phyloP scores from a whole-genome alignment of 2,113 vertebrate genomes.

The Lepus europaeus region DNA sequence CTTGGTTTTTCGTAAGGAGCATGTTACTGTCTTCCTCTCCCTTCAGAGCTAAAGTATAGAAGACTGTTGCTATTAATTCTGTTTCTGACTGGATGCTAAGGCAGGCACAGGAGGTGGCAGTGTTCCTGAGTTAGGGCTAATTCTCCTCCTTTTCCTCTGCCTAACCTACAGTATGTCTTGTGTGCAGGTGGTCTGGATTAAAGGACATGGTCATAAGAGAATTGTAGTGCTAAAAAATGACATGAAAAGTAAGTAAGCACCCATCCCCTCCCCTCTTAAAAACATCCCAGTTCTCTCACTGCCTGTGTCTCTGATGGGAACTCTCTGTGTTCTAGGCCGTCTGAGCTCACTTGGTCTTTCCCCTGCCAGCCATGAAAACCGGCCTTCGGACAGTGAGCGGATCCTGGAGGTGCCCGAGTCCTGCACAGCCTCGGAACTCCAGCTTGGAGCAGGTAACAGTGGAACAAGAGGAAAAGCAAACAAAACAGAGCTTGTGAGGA shows the following conservation, averaged over 20 bases:
- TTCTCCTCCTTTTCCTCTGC: slow-evolving; percentile 17
- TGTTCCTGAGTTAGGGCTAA: background rate
- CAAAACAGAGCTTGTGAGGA: background rate
- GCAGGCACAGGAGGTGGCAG: background rate
- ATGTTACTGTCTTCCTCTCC: background rate
- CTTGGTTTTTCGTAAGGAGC: slow-evolving; percentile 28
- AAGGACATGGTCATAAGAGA: slow-evolving; percentile 98
- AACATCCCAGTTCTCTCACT: background rate
- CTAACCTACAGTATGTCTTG: slow-evolving; percentile 72
- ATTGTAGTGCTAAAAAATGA: slow-evolving; percentile 99
- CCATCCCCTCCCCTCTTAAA: background rate
- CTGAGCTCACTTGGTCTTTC: slow-evolving; percentile 85
- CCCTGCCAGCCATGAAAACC: slow-evolving; percentile 80
- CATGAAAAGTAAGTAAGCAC: slow-evolving; percentile 94
- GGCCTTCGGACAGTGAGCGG: slow-evolving; percentile 67
- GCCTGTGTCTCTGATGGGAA: background rate
- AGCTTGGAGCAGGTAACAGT: slow-evolving; percentile 63
- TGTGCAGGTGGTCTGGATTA: slow-evolving; percentile 97
- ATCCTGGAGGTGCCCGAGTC: slow-evolving; percentile 72
- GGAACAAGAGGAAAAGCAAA: slow-evolving; percentile 70
- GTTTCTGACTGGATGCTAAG: background rate
- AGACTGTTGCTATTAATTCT: background rate
- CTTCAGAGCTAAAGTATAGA: slow-evolving; percentile 27
- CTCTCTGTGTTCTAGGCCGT: slow-evolving; percentile 82
- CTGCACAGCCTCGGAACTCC: slow-evolving; percentile 72